These are phyloP conservation scores for Drosophila sordidapex DNA, from an alignment of 2,888 invertebrate species.

Conservation along the genomic window DNA sequence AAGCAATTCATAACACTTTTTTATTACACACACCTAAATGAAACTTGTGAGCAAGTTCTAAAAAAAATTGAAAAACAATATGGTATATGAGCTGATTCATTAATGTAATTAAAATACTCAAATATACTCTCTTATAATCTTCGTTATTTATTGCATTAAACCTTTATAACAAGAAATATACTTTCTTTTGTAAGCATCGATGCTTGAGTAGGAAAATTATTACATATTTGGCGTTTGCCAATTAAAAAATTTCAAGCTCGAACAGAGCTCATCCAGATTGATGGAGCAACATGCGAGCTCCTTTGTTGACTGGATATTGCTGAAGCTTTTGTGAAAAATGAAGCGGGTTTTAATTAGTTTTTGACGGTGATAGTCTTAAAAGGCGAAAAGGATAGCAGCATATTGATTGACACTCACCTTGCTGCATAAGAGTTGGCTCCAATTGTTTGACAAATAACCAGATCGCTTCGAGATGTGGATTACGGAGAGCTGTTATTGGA, in stretches of 20 bases:
- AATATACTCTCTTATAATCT: not conserved
- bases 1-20: not conserved
- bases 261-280: not conserved
- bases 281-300: slow-evolving; percentile 22
- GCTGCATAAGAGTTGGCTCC: not conserved
- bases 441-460: slow-evolving; percentile 28
- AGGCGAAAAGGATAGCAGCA: not conserved
- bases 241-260: not conserved
- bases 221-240: not conserved
- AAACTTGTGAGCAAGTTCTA: not conserved
- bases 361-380: not conserved
- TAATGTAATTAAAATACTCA: not conserved
- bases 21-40: not conserved
- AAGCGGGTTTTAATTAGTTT: slow-evolving; percentile 73
- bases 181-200: not conserved
- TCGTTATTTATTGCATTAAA: not conserved
- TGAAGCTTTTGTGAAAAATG: slow-evolving; percentile 54
- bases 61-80: not conserved
- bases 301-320: slow-evolving; percentile 44
- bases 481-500: not conserved
- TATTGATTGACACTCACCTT: not conserved
- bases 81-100: not conserved
- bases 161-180: not conserved
- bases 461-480: not conserved
- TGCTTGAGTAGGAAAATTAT: not conserved